A percentile compares a stretch with the other conserved stretches of the same genome.
These are phyloP conservation scores for Hyposoter didymator DNA, from an alignment of 2,888 invertebrate species.

Conservation along the genomic window DNA sequence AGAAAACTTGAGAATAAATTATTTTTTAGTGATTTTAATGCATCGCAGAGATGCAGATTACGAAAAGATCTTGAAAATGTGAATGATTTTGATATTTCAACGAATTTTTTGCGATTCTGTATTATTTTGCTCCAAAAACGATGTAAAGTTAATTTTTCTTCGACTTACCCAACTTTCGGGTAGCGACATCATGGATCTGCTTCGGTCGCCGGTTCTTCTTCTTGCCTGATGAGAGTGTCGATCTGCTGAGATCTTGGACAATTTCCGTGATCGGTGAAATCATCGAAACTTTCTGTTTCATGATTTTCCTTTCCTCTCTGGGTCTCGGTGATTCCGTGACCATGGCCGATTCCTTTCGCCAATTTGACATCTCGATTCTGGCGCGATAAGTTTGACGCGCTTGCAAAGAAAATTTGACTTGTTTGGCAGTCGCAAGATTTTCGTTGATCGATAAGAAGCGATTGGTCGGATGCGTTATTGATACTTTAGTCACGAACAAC, in stretches of 20 bases:
- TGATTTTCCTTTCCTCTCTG: constrained; percentile 34
- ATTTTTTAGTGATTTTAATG: background rate
- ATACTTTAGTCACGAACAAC: constrained; percentile 30
- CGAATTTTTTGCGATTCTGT: background rate
- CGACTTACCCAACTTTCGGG: constrained; percentile 68
- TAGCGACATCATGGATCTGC: constrained; percentile 44
- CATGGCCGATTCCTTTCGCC: constrained; percentile 39
- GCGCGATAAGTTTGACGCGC: background rate
- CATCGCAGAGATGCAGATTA: background rate
- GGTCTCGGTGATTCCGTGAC: constrained; percentile 41
- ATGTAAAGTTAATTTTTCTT: background rate
- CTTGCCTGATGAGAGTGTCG: constrained; percentile 71
- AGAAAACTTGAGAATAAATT: background rate
- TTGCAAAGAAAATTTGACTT: background rate
- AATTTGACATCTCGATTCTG: constrained; percentile 44
- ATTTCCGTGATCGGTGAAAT: constrained; percentile 77
- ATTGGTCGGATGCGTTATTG: constrained; percentile 5
- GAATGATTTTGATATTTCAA: background rate
- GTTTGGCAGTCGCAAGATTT: background rate
- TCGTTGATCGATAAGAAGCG: background rate
- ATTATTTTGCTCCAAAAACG: background rate
- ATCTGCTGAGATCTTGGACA: constrained; percentile 72
- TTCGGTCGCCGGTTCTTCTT: constrained; percentile 17
- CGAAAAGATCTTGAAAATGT: background rate
- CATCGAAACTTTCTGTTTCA: constrained; percentile 36